These are phyloP conservation scores for Microctenopoma lineatum DNA, from an alignment of 2,797 vertebrate species.

Conservation along the genomic window DNA sequence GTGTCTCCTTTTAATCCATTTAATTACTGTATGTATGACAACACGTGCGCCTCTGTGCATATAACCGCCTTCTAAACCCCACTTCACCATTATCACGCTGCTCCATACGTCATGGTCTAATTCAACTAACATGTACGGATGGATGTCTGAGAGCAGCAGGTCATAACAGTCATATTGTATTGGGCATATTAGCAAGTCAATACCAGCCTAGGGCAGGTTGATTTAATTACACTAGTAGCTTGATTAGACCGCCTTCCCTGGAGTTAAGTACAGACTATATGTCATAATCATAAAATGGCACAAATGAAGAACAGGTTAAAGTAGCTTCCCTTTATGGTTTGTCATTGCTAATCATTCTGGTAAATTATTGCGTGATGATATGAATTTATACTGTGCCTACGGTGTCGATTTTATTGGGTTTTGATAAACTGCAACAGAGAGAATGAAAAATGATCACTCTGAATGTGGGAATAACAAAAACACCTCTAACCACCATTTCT, in stretches of 20 bases:
- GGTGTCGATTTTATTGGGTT: conserved; percentile 65
- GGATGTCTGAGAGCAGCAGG: conserved; percentile 69
- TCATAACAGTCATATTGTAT: conserved; percentile 86
- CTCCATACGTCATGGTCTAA: conserved; percentile 54
- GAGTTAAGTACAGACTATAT: conserved; percentile 86
- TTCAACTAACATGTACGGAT: conserved; percentile 70
- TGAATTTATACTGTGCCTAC: conserved; percentile 39
- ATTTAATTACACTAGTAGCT: conserved; percentile 87
- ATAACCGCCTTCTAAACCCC: conserved; percentile 21
- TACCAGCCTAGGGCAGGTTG: conserved; percentile 87
- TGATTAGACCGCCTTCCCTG: conserved; percentile 89
- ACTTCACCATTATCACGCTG: conserved; percentile 52
- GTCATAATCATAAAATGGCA: conserved; percentile 93
- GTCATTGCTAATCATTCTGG: conserved; percentile 65
- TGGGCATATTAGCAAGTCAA: conserved; percentile 89
- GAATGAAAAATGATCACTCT: conserved; percentile 45
- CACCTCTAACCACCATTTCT: conserved; percentile 21
- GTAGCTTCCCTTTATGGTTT: conserved; percentile 81
- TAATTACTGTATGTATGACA: conserved; percentile 63
- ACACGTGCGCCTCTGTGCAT: conserved; percentile 30
- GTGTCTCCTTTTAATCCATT: conserved; percentile 42
- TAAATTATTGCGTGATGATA: conserved; percentile 60
- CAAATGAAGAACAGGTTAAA: conserved; percentile 91
- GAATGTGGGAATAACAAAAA: conserved; percentile 26
- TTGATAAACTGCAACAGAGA: conserved; percentile 53